Conservation (phyloP, 2,888 invertebrate genomes). For the Erpobdella octoculata region DNA sequence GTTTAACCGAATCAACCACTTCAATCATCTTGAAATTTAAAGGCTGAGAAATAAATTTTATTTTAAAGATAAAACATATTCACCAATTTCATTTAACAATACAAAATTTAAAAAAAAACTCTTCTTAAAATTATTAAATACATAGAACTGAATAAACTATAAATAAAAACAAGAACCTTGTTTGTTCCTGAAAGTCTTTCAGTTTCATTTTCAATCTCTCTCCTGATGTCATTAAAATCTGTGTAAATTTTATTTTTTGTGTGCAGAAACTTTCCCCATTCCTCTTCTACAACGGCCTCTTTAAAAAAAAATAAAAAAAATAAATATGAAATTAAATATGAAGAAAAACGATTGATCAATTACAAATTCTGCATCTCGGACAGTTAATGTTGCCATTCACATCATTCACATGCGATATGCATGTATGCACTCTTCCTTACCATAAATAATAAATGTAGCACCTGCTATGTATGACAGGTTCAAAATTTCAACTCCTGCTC, state of each 20-base stretch:
- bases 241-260: slow-evolving; percentile 77
- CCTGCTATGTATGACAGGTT: too few relatives aligned
- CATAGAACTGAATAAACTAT: not conserved
- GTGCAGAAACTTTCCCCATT: slow-evolving; percentile 95
- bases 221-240: slow-evolving; percentile 80
- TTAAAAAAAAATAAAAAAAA: slow-evolving; percentile 4
- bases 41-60: too few relatives aligned
- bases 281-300: slow-evolving; percentile 58
- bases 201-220: slow-evolving; percentile 89
- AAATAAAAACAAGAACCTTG: slow-evolving; percentile 57
- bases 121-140: not conserved
- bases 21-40: too few relatives aligned
- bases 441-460: too few relatives aligned
- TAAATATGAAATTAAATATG: not conserved
- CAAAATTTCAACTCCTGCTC: too few relatives aligned
- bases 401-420: too few relatives aligned
- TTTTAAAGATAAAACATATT: too few relatives aligned
- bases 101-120: not conserved
- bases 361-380: too few relatives aligned
- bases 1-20: too few relatives aligned
- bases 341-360: not conserved
- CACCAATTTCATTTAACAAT: too few relatives aligned
- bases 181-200: slow-evolving; percentile 86
- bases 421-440: too few relatives aligned
- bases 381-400: too few relatives aligned